Base-by-base conservation (phyloP, 37 sponge, comb jelly and placozoan species). In the Lycopodina hypogea region DNA sequence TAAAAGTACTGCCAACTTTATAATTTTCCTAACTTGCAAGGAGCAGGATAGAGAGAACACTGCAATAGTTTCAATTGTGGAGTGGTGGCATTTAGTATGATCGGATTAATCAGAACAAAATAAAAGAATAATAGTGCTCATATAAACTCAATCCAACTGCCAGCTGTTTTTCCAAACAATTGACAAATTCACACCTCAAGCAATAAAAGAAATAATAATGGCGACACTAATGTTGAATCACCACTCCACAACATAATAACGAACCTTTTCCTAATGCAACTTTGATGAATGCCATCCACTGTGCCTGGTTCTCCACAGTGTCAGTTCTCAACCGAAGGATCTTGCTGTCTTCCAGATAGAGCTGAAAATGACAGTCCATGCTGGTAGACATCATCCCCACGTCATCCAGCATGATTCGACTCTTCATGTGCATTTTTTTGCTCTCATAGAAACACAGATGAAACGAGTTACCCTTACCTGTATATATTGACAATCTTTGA, bases 261-360 rank as follows among this genome's bases (percentile, higher is more conserved):
- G 15, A 40, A 88, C 88, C 88, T 82, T 71, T 88, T 18, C 88
- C 83, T 22, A 88, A 66, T 8, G 69, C 88, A 53, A 78, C 83
- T 72, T 88, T 88, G 37, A 88, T 39, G 18, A 66, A 29, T 21
- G 88, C 78, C 78, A 88, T 78, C 88, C 88, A 88, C 24, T 61
- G 56, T 14, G 74, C 69, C 66, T 82, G 78, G 15, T 35, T 65
- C 66, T 88, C 78, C 33, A 56, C 15, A 1, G 58, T 77, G n/a
- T 78, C 79, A 17, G 88, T 45, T 32, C 65, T 72, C 67, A 88
- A 78, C 63, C 77, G 76, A 3, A 88, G 74, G 39, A 82, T 78
- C 67, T 70, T 88, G 14, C 83, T 73, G 37, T 51, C 48, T 29
- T 52, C 42, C 22, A 88, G 42, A 26, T 70, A 78, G 22, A 88